phyloP scores from a whole-genome alignment of 2,888 invertebrate species.

The Drosophila subquinaria region DNA sequence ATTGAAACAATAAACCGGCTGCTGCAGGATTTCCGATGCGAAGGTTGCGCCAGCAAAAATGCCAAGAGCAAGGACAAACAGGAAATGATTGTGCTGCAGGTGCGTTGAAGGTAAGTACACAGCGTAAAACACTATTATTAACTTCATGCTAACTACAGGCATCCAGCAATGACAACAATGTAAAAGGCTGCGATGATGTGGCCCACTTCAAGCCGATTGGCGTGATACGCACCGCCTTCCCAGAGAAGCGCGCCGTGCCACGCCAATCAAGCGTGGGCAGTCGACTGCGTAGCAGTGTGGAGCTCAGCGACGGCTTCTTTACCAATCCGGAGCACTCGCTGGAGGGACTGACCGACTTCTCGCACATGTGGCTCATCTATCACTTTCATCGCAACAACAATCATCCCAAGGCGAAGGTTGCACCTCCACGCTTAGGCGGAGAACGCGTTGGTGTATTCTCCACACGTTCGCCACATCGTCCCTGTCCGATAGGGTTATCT shows the following conservation, averaged over 20 bases:
- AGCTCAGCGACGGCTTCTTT: conserved; percentile 90
- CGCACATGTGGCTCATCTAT: conserved; percentile 97
- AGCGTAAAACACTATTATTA: conserved; percentile 5
- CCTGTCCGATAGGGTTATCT: conserved; percentile 95
- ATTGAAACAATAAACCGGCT: conserved; percentile 83
- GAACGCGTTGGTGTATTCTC: conserved; percentile 94
- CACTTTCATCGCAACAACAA: conserved; percentile 94
- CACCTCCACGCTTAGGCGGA: conserved; percentile 95
- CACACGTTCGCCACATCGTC: conserved; percentile 95
- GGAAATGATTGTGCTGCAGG: conserved; percentile 62
- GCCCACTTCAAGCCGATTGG: conserved; percentile 89
- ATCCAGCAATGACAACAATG: conserved; percentile 21
- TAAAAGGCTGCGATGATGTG: conserved; percentile 32
- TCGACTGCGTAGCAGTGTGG: conserved; percentile 90
- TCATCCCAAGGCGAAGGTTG: conserved; percentile 92
- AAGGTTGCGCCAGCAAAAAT: conserved; percentile 78
- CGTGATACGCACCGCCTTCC: conserved; percentile 92
- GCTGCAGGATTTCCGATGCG: conserved; percentile 84
- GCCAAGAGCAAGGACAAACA: conserved; percentile 61
- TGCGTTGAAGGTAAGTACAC: conserved; percentile 36
- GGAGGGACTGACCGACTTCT: conserved; percentile 93
- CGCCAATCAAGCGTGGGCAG: conserved; percentile 93
- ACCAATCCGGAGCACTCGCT: conserved; percentile 96
- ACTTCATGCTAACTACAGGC: conserved; percentile 25
- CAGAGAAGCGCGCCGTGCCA: conserved; percentile 94